Percentiles rank a stretch among this genome's conserved stretches.
These are phyloP conservation scores for Mallotus villosus DNA, from an alignment of 2,797 vertebrate species.

Conservation along the genomic window DNA sequence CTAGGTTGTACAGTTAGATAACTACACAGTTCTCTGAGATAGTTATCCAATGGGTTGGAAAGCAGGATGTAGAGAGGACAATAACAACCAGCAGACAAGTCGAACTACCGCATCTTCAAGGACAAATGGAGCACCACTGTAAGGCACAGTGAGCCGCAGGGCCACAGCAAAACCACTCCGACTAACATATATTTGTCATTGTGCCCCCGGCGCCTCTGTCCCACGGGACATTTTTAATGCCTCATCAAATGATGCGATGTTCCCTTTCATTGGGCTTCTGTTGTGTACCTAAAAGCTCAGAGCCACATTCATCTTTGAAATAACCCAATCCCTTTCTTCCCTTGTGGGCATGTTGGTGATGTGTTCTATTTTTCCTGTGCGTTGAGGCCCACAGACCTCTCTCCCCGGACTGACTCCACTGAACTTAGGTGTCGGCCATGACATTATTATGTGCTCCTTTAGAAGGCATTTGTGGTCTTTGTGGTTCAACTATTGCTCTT, in stretches of 20 bases:
- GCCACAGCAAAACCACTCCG: constrained; percentile 68
- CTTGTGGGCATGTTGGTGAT: constrained; percentile 69
- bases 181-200: constrained; percentile 79
- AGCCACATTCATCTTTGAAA: constrained; percentile 80
- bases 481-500: too few relatives aligned
- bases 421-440: constrained; percentile 12
- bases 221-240: constrained; percentile 72
- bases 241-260: constrained; percentile 81
- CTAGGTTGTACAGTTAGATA: neutral
- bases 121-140: constrained; percentile 72
- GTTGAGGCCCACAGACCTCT: neutral
- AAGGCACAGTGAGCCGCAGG: constrained; percentile 65
- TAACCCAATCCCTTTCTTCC: constrained; percentile 70
- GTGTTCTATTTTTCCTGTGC: constrained; percentile 64
- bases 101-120: constrained; percentile 74
- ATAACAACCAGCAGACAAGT: constrained; percentile 56
- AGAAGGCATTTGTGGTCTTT: too few relatives aligned
- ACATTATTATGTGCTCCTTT: too few relatives aligned
- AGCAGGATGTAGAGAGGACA: neutral
- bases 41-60: neutral
- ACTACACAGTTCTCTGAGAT: neutral
- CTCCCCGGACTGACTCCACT: constrained; percentile 32
- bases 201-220: constrained; percentile 70
- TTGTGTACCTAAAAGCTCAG: constrained; percentile 79
- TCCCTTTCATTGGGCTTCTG: constrained; percentile 77